phyloP scores from a whole-genome alignment of 2,113 vertebrate genomes.

The Galeopterus variegatus region DNA sequence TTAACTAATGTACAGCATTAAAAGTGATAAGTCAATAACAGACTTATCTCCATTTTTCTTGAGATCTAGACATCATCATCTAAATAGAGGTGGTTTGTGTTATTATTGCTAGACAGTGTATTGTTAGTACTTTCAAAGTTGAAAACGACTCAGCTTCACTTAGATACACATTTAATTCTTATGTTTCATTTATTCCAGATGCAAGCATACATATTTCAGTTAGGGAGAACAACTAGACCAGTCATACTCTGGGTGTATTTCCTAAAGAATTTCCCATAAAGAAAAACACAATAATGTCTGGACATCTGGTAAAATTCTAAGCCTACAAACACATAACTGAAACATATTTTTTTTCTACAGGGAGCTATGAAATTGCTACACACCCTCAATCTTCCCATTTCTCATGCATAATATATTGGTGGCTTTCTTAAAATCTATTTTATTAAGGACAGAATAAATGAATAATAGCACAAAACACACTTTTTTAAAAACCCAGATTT shows the following conservation, averaged over 20 bases:
- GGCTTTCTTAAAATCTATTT: slow-evolving; percentile 69
- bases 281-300: slow-evolving; percentile 66
- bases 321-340: slow-evolving; percentile 68
- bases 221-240: slow-evolving; percentile 11
- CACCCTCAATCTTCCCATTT: slow-evolving; percentile 22
- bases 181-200: slow-evolving; percentile 16
- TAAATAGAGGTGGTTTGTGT: slow-evolving; percentile 4
- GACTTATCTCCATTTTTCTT: not conserved
- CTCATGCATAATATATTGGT: slow-evolving; percentile 72
- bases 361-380: slow-evolving; percentile 70
- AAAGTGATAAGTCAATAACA: not conserved
- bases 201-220: slow-evolving; percentile 24
- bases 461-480: slow-evolving; percentile 62
- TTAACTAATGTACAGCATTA: not conserved
- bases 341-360: slow-evolving; percentile 65
- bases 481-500: slow-evolving; percentile 53
- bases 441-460: slow-evolving; percentile 45
- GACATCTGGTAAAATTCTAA: slow-evolving; percentile 84
- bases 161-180: not conserved
- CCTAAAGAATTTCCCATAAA: slow-evolving; percentile 53
- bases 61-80: not conserved
- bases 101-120: not conserved
- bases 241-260: slow-evolving; percentile 16
- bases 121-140: not conserved
- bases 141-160: slow-evolving; percentile 49